phyloP scores from a whole-genome alignment of 2,888 invertebrate species.

The Aleiodes testaceus region DNA sequence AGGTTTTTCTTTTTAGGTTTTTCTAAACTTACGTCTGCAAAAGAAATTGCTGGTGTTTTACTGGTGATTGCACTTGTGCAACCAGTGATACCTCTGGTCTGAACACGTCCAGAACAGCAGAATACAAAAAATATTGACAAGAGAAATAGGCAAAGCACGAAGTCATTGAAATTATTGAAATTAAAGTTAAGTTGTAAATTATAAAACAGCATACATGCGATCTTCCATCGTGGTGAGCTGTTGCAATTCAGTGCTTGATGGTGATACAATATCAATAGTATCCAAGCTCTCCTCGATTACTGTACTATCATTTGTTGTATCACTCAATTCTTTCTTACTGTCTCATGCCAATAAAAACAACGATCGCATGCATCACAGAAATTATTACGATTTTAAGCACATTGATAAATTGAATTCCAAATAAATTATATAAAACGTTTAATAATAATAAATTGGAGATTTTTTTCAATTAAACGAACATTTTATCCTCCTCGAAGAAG shows the following conservation, averaged over 20 bases:
- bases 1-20: neutral
- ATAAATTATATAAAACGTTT: slow-evolving; percentile 39
- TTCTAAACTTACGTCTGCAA: slow-evolving; percentile 63
- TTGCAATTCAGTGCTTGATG: slow-evolving; percentile 59
- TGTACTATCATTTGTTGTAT: neutral
- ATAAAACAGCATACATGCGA: slow-evolving; percentile 70
- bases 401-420: slow-evolving; percentile 39
- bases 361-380: slow-evolving; percentile 64
- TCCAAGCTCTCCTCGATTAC: slow-evolving; percentile 41
- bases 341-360: slow-evolving; percentile 58
- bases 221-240: slow-evolving; percentile 68
- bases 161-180: neutral
- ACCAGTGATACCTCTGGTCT: slow-evolving; percentile 68
- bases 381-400: slow-evolving; percentile 28
- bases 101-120: slow-evolving; percentile 60
- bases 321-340: slow-evolving; percentile 49
- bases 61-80: slow-evolving; percentile 60
- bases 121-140: slow-evolving; percentile 51
- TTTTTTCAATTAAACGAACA: slow-evolving; percentile 63
- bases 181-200: slow-evolving; percentile 6
- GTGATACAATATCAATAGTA: slow-evolving; percentile 56
- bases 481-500: slow-evolving; percentile 72
- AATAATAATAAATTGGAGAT: slow-evolving; percentile 23
- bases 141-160: slow-evolving; percentile 43
- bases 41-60: slow-evolving; percentile 56